phyloP scores from a whole-genome alignment of 2,797 vertebrate genomes.

The Pipistrellus kuhlii region DNA sequence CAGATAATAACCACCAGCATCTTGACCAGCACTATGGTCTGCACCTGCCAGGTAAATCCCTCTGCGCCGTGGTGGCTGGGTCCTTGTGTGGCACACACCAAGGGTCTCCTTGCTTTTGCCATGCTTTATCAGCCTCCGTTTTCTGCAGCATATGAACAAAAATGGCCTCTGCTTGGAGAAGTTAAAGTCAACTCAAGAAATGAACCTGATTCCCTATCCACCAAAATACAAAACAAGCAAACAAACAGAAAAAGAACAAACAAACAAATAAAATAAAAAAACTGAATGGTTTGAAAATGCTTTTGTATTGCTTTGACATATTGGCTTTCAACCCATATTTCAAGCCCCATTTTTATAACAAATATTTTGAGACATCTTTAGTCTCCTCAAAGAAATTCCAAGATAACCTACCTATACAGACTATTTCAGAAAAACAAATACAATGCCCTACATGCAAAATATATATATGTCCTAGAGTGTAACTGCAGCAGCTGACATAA shows the following conservation, averaged over 20 bases:
- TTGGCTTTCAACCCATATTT: background rate
- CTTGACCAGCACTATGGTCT: background rate
- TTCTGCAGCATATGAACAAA: constrained; percentile 29
- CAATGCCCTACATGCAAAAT: background rate
- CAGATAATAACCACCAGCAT: background rate
- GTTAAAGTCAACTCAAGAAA: constrained; percentile 39
- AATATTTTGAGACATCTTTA: constrained; percentile 63
- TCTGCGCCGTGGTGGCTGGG: background rate
- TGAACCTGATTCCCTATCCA: constrained; percentile 10
- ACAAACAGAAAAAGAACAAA: too few species aligned
- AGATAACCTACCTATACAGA: constrained; percentile 5
- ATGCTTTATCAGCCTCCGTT: background rate
- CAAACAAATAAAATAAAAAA: background rate
- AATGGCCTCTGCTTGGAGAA: constrained; percentile 29
- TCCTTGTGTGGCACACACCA: background rate
- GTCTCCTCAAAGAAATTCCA: constrained; percentile 31
- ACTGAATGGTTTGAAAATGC: background rate
- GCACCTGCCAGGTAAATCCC: background rate
- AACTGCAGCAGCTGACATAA: background rate
- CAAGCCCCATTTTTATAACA: constrained; percentile 34
- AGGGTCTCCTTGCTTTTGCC: background rate
- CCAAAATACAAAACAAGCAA: background rate
- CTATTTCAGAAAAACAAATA: constrained; percentile 49
- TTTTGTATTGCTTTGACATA: constrained; percentile 32
- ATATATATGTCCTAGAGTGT: background rate